Evolutionary conservation across 1,140 invertebrate genomes (phyloP).

Genomic region (Nasonia vitripennis): DNA sequence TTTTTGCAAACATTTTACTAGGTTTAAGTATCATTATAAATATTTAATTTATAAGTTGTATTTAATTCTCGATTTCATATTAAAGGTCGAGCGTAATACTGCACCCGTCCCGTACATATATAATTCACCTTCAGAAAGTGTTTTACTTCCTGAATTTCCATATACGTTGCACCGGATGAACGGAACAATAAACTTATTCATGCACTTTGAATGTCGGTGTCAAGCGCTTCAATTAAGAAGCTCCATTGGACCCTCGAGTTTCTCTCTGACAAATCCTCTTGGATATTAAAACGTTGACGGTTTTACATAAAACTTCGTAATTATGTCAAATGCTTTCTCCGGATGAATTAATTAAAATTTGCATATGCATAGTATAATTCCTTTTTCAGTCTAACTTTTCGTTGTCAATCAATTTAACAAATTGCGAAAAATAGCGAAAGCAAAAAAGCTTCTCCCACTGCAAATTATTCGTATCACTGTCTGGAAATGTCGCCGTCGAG

Average conservation of each 20-base stretch:
- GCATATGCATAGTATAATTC: too few relatives aligned
- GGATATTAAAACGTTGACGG: neutral
- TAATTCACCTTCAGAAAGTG: conserved; percentile 43
- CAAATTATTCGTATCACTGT: neutral
- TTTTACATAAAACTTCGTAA: neutral
- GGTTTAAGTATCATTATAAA: neutral
- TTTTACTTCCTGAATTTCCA: conserved; percentile 31
- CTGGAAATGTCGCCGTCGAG: neutral
- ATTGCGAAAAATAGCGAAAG: neutral
- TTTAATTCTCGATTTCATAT: neutral
- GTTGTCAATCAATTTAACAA: neutral
- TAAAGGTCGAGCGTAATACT: neutral
- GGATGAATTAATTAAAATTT: neutral
- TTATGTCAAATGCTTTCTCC: neutral
- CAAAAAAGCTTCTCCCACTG: neutral
- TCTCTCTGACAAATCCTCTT: neutral
- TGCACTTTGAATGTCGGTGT: conserved; percentile 7
- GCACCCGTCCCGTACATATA: neutral
- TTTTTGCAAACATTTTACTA: neutral
- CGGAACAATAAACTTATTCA: conserved; percentile 23
- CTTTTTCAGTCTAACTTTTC: neutral
- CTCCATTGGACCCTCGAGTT: neutral
- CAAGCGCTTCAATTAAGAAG: conserved; percentile 14
- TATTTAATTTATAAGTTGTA: neutral
- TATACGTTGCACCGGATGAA: conserved; percentile 25